phyloP scores from a whole-genome alignment of 2,113 vertebrate genomes.

The Triplophysa rosa region DNA sequence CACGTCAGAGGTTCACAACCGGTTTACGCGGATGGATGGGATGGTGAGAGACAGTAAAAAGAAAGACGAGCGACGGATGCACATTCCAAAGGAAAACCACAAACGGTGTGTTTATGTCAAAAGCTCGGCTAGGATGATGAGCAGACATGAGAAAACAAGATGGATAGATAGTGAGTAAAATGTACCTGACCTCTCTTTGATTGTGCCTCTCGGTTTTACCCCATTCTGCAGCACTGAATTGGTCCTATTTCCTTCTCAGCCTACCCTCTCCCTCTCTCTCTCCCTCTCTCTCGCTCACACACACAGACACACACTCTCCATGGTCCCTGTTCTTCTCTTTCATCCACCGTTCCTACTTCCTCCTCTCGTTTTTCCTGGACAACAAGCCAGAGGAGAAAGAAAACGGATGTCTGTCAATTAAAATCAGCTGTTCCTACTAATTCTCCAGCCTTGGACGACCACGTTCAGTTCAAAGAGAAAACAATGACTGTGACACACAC shows the following conservation, averaged over 20 bases:
- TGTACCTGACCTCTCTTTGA: conserved; percentile 58
- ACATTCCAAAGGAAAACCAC: conserved; percentile 24
- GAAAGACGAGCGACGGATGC: conserved; percentile 8
- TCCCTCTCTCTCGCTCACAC: conserved; percentile 46
- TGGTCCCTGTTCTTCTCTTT: conserved; percentile 54
- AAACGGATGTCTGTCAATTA: conserved; percentile 53
- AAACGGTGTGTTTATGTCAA: conserved; percentile 18
- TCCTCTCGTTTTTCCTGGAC: conserved; percentile 18
- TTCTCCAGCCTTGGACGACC: conserved; percentile 46
- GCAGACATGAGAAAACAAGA: conserved; percentile 23
- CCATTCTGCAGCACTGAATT: conserved; percentile 49
- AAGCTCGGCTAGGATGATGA: not conserved
- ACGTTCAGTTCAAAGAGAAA: conserved; percentile 44
- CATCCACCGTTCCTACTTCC: conserved; percentile 43
- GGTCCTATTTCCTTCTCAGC: conserved; percentile 51
- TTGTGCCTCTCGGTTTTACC: conserved; percentile 49
- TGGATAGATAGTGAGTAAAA: conserved; percentile 31
- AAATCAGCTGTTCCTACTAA: conserved; percentile 51
- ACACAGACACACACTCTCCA: conserved; percentile 38
- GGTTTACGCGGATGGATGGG: conserved; percentile 27
- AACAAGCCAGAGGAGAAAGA: conserved; percentile 18
- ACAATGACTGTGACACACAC: conserved; percentile 44
- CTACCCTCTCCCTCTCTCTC: conserved; percentile 41
- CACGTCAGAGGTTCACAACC: not conserved
- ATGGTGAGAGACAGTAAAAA: not conserved